Percentiles rank a stretch among this genome's conserved stretches.
Evolutionary conservation across 2,113 vertebrate genomes (phyloP).

Genomic region (Oreochromis spilurus): DNA sequence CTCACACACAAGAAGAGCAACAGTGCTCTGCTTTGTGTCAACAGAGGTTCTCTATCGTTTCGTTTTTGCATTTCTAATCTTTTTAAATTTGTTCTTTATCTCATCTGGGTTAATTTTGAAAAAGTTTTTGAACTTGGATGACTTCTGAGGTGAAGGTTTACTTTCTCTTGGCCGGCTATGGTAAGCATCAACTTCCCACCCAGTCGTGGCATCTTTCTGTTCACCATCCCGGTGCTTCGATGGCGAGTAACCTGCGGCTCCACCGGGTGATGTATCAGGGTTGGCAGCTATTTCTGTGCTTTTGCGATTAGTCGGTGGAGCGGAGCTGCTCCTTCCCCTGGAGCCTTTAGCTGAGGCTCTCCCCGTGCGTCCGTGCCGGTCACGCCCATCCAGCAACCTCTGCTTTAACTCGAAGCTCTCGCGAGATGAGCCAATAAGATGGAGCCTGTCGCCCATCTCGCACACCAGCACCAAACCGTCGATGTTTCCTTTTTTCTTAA

Average conservation of each 20-base stretch:
- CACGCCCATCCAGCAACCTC: neutral
- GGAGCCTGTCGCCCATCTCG: neutral
- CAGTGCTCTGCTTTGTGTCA: neutral
- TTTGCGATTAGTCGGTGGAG: neutral
- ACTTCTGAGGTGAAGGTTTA: neutral
- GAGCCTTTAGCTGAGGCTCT: neutral
- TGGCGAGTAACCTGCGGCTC: neutral
- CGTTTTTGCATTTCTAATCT: neutral
- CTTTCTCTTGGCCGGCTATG: rapidly evolving
- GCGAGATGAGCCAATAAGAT: slow-evolving; percentile 47
- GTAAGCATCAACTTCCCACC: neutral
- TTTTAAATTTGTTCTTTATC: rapidly evolving
- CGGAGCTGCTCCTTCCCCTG: slow-evolving; percentile 37
- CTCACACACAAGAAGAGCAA: rapidly evolving
- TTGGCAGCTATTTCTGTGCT: neutral
- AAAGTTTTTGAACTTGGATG: rapidly evolving
- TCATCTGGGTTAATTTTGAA: rapidly evolving
- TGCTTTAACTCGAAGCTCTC: slow-evolving; percentile 53
- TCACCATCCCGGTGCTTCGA: neutral
- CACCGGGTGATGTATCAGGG: rapidly evolving
- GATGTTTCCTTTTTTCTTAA: neutral
- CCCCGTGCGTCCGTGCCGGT: neutral
- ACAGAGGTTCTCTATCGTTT: neutral
- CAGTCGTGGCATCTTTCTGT: neutral
- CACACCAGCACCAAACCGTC: slow-evolving; percentile 16